These are phyloP conservation scores for Puntigrus tetrazona DNA, from an alignment of 2,113 vertebrate genomes.

Conservation along the genomic window DNA sequence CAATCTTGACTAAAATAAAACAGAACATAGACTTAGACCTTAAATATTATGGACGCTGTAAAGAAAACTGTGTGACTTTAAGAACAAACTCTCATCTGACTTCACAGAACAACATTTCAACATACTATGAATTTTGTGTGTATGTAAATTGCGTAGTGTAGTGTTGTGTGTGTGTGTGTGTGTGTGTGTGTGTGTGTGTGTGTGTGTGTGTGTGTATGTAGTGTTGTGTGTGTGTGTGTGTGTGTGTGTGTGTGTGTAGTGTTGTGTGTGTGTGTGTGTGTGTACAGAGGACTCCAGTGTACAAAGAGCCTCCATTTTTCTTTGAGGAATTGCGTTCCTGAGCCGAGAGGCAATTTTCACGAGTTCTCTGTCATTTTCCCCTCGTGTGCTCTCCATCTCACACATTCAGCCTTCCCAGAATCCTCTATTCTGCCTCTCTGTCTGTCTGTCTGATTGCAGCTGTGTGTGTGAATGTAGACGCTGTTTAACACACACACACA, in stretches of 20 bases:
- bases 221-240: neutral
- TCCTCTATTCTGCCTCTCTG: neutral
- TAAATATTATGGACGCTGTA: neutral
- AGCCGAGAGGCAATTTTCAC: neutral
- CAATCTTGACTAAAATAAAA: neutral
- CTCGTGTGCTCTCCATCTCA: neutral
- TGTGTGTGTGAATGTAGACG: neutral
- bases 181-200: too few species aligned
- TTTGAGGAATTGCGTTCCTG: neutral
- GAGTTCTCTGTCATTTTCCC: neutral
- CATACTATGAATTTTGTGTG: neutral
- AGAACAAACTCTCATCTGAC: neutral
- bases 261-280: neutral
- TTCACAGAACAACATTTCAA: neutral
- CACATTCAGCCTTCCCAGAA: neutral
- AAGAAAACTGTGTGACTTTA: neutral
- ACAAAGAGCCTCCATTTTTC: neutral
- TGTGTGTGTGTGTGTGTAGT: neutral
- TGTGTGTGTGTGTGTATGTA: too few species aligned
- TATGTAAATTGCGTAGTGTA: too few species aligned
- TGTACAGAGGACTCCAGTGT: neutral
- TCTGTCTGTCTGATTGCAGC: neutral
- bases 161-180: too few species aligned
- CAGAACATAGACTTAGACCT: neutral
- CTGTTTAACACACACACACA: neutral